Conservation (phyloP, 2,797 vertebrate genomes). For the Mustela erminea region DNA sequence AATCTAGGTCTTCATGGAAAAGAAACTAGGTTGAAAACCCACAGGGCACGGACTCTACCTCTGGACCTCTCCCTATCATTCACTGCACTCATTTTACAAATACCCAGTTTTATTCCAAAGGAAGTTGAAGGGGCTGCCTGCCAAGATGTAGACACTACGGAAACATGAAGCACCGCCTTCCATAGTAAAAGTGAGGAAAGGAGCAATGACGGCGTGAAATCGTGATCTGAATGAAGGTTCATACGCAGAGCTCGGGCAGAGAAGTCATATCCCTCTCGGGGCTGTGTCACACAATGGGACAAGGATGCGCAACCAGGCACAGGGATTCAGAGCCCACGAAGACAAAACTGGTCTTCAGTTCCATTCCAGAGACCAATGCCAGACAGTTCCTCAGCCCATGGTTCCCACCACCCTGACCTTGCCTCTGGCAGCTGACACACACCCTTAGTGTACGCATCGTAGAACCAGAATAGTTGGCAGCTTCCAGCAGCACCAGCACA, state of each 20-base stretch:
- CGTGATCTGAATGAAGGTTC: not conserved
- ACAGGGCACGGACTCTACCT: not conserved
- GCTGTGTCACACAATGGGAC: too few relatives aligned
- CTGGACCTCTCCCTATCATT: not conserved
- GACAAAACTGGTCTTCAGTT: not conserved
- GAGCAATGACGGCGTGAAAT: not conserved
- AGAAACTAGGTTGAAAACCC: constrained; percentile 25
- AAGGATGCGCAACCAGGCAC: accelerated
- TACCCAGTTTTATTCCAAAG: not conserved
- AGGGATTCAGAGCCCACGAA: not conserved
- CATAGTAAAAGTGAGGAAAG: not conserved
- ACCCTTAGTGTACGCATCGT: not conserved
- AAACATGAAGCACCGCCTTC: not conserved
- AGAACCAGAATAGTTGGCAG: not conserved
- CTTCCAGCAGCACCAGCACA: accelerated
- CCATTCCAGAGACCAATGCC: not conserved
- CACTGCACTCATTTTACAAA: not conserved
- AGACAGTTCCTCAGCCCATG: not conserved
- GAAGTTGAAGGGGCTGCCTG: not conserved
- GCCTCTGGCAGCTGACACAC: not conserved
- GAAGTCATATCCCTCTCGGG: not conserved
- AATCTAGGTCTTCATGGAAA: not conserved
- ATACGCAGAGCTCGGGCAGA: not conserved
- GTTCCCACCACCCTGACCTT: not conserved
- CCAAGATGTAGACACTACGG: not conserved